A percentile compares a stretch with the other conserved stretches of the same genome.
Evolutionary conservation across 2,113 vertebrate genomes (phyloP).

Genomic region (Anthoscopus minutus): DNA sequence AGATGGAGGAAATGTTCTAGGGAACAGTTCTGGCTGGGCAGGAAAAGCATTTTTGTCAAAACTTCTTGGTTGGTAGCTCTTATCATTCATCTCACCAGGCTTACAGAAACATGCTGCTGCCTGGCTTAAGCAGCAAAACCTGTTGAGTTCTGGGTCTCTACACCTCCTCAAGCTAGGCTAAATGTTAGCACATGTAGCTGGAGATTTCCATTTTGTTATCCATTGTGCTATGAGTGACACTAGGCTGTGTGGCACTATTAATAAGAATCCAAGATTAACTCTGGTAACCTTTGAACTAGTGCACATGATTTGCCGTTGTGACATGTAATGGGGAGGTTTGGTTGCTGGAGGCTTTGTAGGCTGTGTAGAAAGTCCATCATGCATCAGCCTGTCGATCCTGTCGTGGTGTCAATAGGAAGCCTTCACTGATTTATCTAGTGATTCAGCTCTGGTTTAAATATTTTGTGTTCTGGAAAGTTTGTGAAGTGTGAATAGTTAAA

Average conservation of each 20-base stretch:
- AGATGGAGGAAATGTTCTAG: conserved; percentile 42
- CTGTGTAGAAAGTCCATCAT: background rate
- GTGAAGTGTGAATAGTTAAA: background rate
- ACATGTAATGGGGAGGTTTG: background rate
- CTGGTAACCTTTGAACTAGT: conserved; percentile 55
- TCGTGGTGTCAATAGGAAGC: background rate
- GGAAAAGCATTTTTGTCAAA: conserved; percentile 37
- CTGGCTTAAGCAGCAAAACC: conserved; percentile 6
- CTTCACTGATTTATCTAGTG: background rate
- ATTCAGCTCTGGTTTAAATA: background rate
- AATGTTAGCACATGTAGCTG: conserved; percentile 51
- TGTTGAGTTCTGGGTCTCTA: background rate
- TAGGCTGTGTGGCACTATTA: conserved; percentile 42
- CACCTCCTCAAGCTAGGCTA: conserved; percentile 2
- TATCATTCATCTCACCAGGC: conserved; percentile 31
- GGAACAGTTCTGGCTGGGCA: conserved; percentile 25
- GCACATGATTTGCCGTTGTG: background rate
- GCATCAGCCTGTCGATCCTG: background rate
- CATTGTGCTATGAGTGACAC: conserved; percentile 1
- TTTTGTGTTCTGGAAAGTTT: background rate
- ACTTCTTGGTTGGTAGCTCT: conserved; percentile 39
- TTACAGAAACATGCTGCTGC: background rate
- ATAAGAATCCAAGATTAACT: conserved; percentile 50
- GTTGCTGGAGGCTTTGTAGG: background rate
- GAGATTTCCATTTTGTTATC: conserved; percentile 8